phyloP scores from a whole-genome alignment of 2,888 invertebrate genomes.

The Cerastis rubricosa region DNA sequence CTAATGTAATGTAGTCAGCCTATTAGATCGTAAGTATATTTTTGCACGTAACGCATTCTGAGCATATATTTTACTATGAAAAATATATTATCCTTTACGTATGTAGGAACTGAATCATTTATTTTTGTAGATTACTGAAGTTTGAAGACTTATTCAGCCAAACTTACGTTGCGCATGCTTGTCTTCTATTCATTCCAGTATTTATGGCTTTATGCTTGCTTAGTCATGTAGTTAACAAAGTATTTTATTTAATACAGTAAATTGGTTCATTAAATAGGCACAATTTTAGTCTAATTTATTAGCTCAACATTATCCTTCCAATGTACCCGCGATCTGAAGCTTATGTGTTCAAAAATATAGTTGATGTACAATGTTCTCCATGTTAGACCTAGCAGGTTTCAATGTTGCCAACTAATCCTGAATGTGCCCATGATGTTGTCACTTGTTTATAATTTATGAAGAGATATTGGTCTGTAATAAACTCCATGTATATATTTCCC shows the following conservation, averaged over 20 bases:
- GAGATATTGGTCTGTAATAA: not conserved
- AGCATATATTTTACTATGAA: constrained; percentile 20
- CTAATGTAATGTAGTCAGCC: constrained; percentile 30
- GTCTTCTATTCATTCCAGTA: constrained; percentile 69
- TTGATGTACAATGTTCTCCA: constrained; percentile 20
- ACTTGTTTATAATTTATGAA: not conserved
- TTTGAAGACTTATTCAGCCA: constrained; percentile 8
- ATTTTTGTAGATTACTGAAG: constrained; percentile 36
- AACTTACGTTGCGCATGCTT: constrained; percentile 16
- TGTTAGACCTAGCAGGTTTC: constrained; percentile 18
- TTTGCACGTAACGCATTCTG: constrained; percentile 21
- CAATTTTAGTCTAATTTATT: constrained; percentile 53
- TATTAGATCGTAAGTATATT: constrained; percentile 40
- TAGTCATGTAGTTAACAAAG: constrained; percentile 34
- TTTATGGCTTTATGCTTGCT: constrained; percentile 67
- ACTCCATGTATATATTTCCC: constrained; percentile 51
- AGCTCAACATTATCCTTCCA: constrained; percentile 73
- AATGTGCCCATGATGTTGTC: constrained; percentile 3
- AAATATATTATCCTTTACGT: constrained; percentile 25
- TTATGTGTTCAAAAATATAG: constrained; percentile 55
- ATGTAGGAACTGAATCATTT: constrained; percentile 27
- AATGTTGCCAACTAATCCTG: constrained; percentile 16
- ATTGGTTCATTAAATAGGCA: constrained; percentile 35
- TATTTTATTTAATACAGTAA: constrained; percentile 37
- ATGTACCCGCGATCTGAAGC: constrained; percentile 45